Evolutionary conservation across 2,113 vertebrate genomes (phyloP), one percentile per base, ranked within the genome.

Genomic region (Pogona vitticeps): DNA sequence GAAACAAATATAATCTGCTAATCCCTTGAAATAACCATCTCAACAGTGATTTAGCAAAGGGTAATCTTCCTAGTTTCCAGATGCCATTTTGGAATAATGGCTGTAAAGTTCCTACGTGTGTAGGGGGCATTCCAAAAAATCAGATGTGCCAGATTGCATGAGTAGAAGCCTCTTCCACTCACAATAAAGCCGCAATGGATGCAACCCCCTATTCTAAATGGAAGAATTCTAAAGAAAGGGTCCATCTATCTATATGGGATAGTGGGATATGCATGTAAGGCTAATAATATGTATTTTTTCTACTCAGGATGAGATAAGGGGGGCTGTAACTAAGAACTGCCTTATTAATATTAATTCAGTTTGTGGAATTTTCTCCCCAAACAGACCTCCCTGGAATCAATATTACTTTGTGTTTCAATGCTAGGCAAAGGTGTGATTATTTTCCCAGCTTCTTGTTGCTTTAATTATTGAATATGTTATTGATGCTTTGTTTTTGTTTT

Each of bases 161-260:
- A 76, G 18, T 18, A 14, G 23, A 82, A 84, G 38, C 1, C 26
- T 26, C 61, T 76, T 65, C 18, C 42, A 10, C 21, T 84, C 23
- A 83, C 58, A 5, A 58, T 58, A 76, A 65, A n/a, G 18, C 40
- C 59, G 10, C 58, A 33, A 4, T 65, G 31, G 61, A 17, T 42
- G 42, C 38, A 67, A 42, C 6, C 61, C 38, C 28, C 14, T 38
- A 80, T 67, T 84, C 31, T 76, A 8, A 71, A 46, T 75, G n/a
- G 26, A 80, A 80, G 33, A 26, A 65, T 63, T 86, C 12, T 46
- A 38, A 86, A 67, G 28, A 86, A 80, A 86, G 56, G 8, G 28
- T 18, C 4, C 1, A 21, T 46, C 3, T 86, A 9, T 33, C 61
- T 79, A 2, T 31, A 6, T 63, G 14, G 20, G 31, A 38, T 28